Percentiles rank a stretch among this genome's conserved stretches.
Evolutionary conservation across 2,797 vertebrate genomes (phyloP).

Genomic region (Adelosebastes latens): DNA sequence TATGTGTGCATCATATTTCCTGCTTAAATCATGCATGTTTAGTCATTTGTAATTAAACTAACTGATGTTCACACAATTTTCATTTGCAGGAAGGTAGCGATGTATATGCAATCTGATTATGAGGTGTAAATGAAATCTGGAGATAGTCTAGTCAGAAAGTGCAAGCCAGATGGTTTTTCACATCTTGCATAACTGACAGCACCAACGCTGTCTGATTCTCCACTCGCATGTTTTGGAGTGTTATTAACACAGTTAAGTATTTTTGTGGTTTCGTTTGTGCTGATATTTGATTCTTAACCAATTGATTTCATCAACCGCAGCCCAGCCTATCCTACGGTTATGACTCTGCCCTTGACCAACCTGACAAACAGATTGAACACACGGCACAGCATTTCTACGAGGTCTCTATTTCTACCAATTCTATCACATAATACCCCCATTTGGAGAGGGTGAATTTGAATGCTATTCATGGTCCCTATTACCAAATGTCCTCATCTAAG

Average conservation of each 20-base stretch:
- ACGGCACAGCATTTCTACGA: constrained; percentile 39
- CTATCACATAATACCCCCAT: constrained; percentile 63
- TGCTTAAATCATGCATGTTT: constrained; percentile 11
- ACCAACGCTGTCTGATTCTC: background rate
- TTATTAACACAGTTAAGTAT: constrained; percentile 15
- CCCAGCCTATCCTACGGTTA: constrained; percentile 17
- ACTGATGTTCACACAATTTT: constrained; percentile 26
- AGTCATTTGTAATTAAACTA: constrained; percentile 25
- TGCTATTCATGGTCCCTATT: constrained; percentile 86
- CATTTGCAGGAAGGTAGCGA: constrained; percentile 6
- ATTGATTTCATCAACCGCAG: constrained; percentile 23
- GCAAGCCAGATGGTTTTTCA: constrained; percentile 27
- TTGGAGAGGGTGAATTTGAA: constrained; percentile 80
- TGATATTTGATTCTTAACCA: constrained; percentile 26
- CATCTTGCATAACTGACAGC: constrained; percentile 5
- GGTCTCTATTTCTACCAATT: constrained; percentile 48
- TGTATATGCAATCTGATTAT: constrained; percentile 28
- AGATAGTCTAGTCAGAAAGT: constrained; percentile 25
- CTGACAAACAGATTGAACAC: constrained; percentile 50
- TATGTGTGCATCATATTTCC: background rate
- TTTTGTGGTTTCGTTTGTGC: constrained; percentile 7
- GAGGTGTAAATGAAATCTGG: constrained; percentile 53
- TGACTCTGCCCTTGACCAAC: constrained; percentile 47
- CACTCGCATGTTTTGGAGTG: background rate
- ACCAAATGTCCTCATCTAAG: constrained; percentile 82